Base-by-base conservation (phyloP, 2,888 invertebrate genomes). In the Tuberolachnus salignus region DNA sequence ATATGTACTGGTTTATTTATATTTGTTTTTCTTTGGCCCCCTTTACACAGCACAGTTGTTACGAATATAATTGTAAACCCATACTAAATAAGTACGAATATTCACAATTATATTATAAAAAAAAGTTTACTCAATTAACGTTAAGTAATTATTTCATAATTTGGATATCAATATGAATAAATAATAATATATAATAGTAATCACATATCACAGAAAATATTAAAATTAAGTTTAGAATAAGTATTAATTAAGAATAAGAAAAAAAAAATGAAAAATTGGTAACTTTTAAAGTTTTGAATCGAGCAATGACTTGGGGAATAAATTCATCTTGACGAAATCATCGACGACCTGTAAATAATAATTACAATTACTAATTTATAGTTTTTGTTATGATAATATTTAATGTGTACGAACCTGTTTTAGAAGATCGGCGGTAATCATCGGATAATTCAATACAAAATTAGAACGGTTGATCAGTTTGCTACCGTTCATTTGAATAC, bases 281-380 rank as follows among this genome's bases (percentile, higher is more conserved):
- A 69, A 69, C 69, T 26, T 42, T 59, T 21, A 78, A 51, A 49
- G 42, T 8, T 10, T 49, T 21, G 19, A 51, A 21, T 78, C 81
- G n/a, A 73, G 55, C 44, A 78, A 51, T 42, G 59, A 49, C 51
- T 78, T 69, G 8, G 95, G 95, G 86, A 95, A 95, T 81, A 95
- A 88, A 83, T 92, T 91, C 91, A 94, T 92, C 61, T 88, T 87
- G 69, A 92, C 89, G 84, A 92, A 95, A 86, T 95, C 95, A 82
- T 93, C 89, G 42, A 95, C 86, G 80, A 95, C 90, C 90, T 92
- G 87, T 4, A 42, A 70, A 64, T 3, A 57, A 67, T 34, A 14
- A 42, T 21, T 42, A 11, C 16, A 23, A 44, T 14, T 34, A n/a
- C 44, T 23, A 55, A 19, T 72, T n/a, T 26, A 14, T 44, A n/a